Conservation (phyloP, 2,888 invertebrate genomes). For the Apantesis nais region DNA sequence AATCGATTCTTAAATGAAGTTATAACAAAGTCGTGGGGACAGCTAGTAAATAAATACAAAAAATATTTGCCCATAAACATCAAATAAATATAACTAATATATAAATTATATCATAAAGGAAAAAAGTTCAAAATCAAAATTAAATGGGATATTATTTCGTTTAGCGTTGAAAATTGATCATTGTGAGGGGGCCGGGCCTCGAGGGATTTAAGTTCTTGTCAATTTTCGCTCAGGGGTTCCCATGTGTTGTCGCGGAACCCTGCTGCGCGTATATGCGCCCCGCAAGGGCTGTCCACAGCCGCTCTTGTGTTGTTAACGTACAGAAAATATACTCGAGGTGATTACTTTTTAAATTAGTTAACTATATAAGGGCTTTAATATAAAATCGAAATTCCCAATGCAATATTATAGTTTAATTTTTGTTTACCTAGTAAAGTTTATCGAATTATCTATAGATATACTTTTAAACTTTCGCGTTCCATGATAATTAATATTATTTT, state of each 20-base stretch:
- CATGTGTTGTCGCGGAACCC: slow-evolving; percentile 57
- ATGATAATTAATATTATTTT: no score
- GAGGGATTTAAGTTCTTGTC: slow-evolving; percentile 68
- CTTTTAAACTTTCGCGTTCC: no score
- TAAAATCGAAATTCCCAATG: neutral
- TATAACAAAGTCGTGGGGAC: no score
- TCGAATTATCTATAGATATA: neutral
- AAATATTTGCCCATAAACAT: no score
- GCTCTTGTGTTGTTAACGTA: slow-evolving; percentile 27
- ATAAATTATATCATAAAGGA: slow-evolving; percentile 26
- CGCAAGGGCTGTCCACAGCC: slow-evolving; percentile 27
- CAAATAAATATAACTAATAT: no score
- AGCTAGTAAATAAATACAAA: no score
- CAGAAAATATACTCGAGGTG: slow-evolving; percentile 24
- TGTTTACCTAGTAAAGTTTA: neutral
- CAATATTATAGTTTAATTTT: neutral
- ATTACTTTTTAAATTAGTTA: slow-evolving; percentile 26
- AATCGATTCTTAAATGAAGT: no score
- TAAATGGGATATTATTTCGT: slow-evolving; percentile 74
- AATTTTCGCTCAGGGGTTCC: slow-evolving; percentile 59
- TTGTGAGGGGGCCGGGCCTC: slow-evolving; percentile 58
- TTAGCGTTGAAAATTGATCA: slow-evolving; percentile 75
- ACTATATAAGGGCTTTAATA: slow-evolving; percentile 12
- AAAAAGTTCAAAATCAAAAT: slow-evolving; percentile 52
- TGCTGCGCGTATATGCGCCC: slow-evolving; percentile 64